Evolutionary conservation across 2,797 vertebrate species (phyloP), one percentile per base, ranked within the genome.

Genomic region (Holocentrus rufus): DNA sequence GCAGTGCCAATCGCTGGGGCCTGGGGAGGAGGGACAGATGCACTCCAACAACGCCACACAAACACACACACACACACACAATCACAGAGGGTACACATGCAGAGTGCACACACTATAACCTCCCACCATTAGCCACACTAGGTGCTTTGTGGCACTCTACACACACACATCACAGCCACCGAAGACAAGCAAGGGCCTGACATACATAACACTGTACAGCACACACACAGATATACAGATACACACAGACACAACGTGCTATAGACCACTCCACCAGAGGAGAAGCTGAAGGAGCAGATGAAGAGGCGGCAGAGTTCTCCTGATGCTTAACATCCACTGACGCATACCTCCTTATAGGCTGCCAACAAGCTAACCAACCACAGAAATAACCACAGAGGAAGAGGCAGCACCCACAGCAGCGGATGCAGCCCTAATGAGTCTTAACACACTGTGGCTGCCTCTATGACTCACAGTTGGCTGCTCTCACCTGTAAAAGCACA

Each of bases 1-100:
- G 92, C 95, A 87, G 94, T 69, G 93, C 95, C 95, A 95, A 95
- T 94, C 94, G 95, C 91, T 56, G 84, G 86, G 93, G 90, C 91
- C 89, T 81, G 89, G 91, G 90, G 92, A 92, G 88, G 89, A 90
- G 89, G 93, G 92, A 93, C 92, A 92, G 90, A 92, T 91, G 91
- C 88, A 91, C 89, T 90, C 73, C 61, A 89, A 87, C 85, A 81
- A 88, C 86, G 49, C 69, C 86, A 79, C 80, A 34, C 85, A 88
- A 89, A 87, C 90, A 84, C 58, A 68, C 67, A 76, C 47, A 76
- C 74, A 71, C 42, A 60, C 58, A 82, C 81, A 61, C 72, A 74
- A 58, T 61, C 34, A 22, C 63, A 72, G 68, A 74, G 74, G 72
- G 65, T 72, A 77, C 57, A 73, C 42, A 50, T 47, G 65, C n/a